phyloP scores from a whole-genome alignment of 2,888 invertebrate species.

The Ormyrus rosae region DNA sequence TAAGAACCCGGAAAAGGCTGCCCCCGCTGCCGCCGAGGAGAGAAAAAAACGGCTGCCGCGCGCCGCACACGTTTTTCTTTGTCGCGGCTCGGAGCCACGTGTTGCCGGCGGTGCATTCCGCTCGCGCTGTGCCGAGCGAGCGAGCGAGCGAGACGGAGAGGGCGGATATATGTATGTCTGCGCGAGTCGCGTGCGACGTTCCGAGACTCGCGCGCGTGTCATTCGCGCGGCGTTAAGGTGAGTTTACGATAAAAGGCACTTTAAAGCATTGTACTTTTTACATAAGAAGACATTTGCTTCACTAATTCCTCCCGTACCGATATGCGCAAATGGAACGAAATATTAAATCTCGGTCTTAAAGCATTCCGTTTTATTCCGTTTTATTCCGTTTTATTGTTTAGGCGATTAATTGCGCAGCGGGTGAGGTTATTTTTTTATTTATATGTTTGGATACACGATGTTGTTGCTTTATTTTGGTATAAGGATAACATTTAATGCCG shows the following conservation, averaged over 20 bases:
- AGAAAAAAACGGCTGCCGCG: background rate
- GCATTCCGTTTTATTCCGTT: too few species aligned
- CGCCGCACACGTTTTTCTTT: slow-evolving; percentile 22
- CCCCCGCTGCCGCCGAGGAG: too few species aligned
- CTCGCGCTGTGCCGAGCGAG: background rate
- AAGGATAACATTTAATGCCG: too few species aligned
- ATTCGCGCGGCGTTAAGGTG: slow-evolving; percentile 42
- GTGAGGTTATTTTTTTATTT: too few species aligned
- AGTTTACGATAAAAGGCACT: slow-evolving; percentile 47
- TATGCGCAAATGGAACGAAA: background rate
- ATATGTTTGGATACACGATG: too few species aligned
- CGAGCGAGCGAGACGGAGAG: background rate
- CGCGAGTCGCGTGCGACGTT: slow-evolving; percentile 50
- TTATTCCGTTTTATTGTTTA: too few species aligned
- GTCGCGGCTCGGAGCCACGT: slow-evolving; percentile 27
- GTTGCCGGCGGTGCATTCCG: slow-evolving; percentile 38
- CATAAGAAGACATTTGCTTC: slow-evolving; percentile 44
- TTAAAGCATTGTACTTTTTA: slow-evolving; percentile 36
- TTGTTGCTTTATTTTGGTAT: too few species aligned
- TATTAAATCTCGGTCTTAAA: too few species aligned
- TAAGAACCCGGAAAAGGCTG: too few species aligned
- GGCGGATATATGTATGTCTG: background rate
- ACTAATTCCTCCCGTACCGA: slow-evolving; percentile 14
- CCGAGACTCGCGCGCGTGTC: slow-evolving; percentile 29
- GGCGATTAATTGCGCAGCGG: too few species aligned